Percentiles rank a stretch among this genome's conserved stretches.
Evolutionary conservation across 2,888 invertebrate species (phyloP).

Genomic region (Norana najaformis): DNA sequence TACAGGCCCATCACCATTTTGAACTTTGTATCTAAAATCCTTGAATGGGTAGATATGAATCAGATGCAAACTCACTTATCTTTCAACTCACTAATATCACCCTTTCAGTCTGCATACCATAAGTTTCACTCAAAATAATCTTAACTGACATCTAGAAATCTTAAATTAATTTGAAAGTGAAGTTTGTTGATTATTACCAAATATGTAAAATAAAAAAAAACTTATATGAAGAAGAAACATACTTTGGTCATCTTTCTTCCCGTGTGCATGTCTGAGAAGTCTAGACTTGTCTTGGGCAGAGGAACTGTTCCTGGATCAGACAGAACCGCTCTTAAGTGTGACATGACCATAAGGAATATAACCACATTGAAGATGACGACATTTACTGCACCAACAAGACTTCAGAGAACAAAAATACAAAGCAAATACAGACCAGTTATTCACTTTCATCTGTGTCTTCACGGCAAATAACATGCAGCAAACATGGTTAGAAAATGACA

Average conservation of each 20-base stretch:
- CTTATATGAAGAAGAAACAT: not conserved
- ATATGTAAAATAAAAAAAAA: not conserved
- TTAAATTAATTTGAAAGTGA: not conserved
- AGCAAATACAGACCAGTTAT: not conserved
- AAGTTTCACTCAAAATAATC: too few species aligned
- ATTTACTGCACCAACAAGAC: slow-evolving; percentile 81
- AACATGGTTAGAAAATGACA: too few species aligned
- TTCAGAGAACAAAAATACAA: slow-evolving; percentile 53
- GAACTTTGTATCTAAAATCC: too few species aligned
- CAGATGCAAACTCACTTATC: too few species aligned
- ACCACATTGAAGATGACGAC: slow-evolving; percentile 79
- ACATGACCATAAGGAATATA: slow-evolving; percentile 74
- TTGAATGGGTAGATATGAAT: too few species aligned
- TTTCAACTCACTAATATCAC: too few species aligned
- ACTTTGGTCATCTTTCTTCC: slow-evolving; percentile 47
- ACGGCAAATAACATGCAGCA: not conserved
- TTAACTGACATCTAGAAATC: not conserved
- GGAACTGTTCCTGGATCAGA: slow-evolving; percentile 88
- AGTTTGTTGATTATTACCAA: too few species aligned
- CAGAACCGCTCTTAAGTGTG: slow-evolving; percentile 81
- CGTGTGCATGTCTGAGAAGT: slow-evolving; percentile 73
- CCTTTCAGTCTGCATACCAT: too few species aligned
- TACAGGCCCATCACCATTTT: too few species aligned
- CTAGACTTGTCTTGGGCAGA: slow-evolving; percentile 70
- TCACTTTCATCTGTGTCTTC: slow-evolving; percentile 4